Conservation (phyloP, 2,888 invertebrate genomes). For the Rutpela maculata region DNA sequence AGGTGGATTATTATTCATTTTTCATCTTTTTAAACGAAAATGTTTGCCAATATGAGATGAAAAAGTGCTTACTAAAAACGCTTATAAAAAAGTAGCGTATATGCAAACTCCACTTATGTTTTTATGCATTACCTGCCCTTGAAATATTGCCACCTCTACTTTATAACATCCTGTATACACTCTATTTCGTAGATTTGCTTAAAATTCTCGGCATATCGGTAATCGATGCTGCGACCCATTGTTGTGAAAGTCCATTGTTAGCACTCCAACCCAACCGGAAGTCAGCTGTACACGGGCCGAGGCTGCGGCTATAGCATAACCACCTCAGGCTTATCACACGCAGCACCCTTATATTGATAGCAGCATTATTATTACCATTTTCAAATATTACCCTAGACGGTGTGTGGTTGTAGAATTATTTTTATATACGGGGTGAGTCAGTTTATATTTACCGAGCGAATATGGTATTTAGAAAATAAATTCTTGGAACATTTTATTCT, state of each 20-base stretch:
- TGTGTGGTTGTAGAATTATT: not conserved
- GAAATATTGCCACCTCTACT: too few species aligned
- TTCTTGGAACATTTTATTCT: too few species aligned
- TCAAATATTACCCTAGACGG: slow-evolving; percentile 4
- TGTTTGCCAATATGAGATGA: too few species aligned
- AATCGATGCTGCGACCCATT: slow-evolving; percentile 68
- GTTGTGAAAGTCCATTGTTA: slow-evolving; percentile 69
- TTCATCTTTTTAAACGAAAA: too few species aligned
- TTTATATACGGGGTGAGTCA: not conserved
- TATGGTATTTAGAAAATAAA: too few species aligned
- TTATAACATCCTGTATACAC: not conserved
- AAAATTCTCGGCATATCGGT: slow-evolving; percentile 66
- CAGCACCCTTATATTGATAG: slow-evolving; percentile 38
- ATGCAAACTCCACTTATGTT: too few species aligned
- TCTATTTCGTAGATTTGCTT: slow-evolving; percentile 51
- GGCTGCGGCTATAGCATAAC: slow-evolving; percentile 33
- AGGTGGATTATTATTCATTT: too few species aligned
- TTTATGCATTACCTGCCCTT: too few species aligned
- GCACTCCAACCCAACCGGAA: slow-evolving; percentile 67
- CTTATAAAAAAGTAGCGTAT: too few species aligned
- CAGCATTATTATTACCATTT: slow-evolving; percentile 39
- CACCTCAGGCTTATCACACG: slow-evolving; percentile 43
- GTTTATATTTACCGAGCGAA: not conserved
- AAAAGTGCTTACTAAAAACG: too few species aligned
- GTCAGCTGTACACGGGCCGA: slow-evolving; percentile 60